Conservation (phyloP, 2,113 vertebrate species). For the Origma solitaria region DNA sequence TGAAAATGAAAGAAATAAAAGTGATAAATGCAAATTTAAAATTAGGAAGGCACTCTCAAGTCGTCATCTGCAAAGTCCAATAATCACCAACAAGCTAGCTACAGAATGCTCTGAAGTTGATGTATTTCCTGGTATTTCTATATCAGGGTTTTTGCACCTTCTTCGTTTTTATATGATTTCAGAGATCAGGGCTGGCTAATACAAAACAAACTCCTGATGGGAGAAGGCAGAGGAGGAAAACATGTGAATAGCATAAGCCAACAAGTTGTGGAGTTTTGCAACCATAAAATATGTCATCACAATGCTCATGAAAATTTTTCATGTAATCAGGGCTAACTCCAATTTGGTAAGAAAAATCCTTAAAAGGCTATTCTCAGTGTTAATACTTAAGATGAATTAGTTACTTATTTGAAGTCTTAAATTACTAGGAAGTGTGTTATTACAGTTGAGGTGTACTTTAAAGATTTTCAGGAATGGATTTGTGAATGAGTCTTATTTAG, state of each 20-base stretch:
- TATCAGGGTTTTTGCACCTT: not conserved
- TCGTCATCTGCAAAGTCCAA: not conserved
- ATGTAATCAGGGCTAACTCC: not conserved
- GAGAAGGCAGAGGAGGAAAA: no score
- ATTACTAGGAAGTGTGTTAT: slow-evolving; percentile 23
- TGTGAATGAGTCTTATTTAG: slow-evolving; percentile 29
- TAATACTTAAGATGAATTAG: slow-evolving; percentile 13
- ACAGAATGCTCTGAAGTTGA: not conserved
- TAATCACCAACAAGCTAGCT: not conserved
- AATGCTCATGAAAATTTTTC: not conserved
- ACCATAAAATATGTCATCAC: not conserved
- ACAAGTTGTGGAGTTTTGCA: not conserved
- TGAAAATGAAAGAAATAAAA: not conserved
- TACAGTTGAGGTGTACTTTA: slow-evolving; percentile 25
- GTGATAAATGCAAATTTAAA: not conserved
- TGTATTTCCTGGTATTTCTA: not conserved
- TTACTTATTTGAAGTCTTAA: slow-evolving; percentile 5
- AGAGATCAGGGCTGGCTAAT: not conserved
- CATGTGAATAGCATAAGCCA: not conserved
- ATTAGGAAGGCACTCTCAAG: not conserved
- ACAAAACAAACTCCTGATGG: not conserved
- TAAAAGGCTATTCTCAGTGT: not conserved
- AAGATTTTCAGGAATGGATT: slow-evolving; percentile 3
- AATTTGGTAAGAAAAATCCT: not conserved
- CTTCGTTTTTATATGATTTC: not conserved